Base-by-base conservation (phyloP, 2,113 vertebrate species). In the Erpornis zantholeuca region DNA sequence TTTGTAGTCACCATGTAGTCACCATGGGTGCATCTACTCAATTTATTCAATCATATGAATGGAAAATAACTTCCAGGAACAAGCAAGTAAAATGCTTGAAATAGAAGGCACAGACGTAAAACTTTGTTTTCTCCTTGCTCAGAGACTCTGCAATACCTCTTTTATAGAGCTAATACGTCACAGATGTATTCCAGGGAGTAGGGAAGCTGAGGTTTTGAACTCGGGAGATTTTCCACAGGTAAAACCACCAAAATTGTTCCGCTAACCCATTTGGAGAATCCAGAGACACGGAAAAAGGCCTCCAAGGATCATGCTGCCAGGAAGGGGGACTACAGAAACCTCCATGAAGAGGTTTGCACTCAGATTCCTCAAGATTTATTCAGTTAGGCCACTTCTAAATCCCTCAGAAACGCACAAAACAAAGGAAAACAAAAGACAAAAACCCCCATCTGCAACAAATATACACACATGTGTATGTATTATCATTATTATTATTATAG, bases 321-420 rank as follows among this genome's bases (percentile, higher is more conserved):
- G 90, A 96, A 94, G 63, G 87, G 82, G 42, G 71, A 90, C 91
- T 80, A 87, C 87, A 96, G 86, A 95, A 96, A 96, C 93, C 86
- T 73, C 84, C 84, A 88, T 87, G 81, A 95, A 95, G 94, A 95
- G 91, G 86, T 96, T 95, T 94, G 87, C 78, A 42, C 87, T 92
- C 78, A 64, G 70, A 91, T 95, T 96, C 81, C 82, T 96, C 91
- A 69, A 91, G 70, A 80, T 88, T 69, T 92, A 72, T 65, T 92
- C 66, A 69, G 66, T 54, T 87, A 87, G 61, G 35, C n/a, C 90
- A 31, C 57, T 88, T 87, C 84, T 85, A 82, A 85, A 91, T 72
- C 78, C 25, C 50, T 87, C 61, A 82, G 73, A 87, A 91, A 85
- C 89, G 50, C 78, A 57, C 10, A 35, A 57, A 42, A 57, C 52